Base-by-base conservation (phyloP, 2,888 invertebrate species). In the Cecidostiba fungosa region DNA sequence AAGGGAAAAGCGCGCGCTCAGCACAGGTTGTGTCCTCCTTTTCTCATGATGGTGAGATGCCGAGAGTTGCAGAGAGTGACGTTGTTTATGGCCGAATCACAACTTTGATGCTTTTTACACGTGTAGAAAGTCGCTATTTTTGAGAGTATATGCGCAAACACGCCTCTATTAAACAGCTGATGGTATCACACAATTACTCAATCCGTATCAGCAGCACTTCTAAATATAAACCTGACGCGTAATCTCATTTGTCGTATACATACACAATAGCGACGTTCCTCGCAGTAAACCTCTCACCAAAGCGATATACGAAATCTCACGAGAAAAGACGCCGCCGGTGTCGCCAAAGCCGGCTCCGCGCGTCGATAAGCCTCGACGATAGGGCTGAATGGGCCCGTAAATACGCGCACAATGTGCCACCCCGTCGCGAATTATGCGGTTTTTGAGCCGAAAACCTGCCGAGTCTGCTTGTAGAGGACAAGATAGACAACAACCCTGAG, bases 301-400 rank as follows among this genome's bases (percentile, higher is more conserved):
- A 0, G 29, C 54, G 54, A 59, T 59, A 59, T 59, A 59, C 26
- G 29, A 66, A 66, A 66, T 66, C 66, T 66, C 66, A 3, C 10
- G 14, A 3, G 29, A 66, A 66, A 66, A 66, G 72, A 32, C 70
- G 19, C 19, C n/a, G 70, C 39, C 36, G 70, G 29, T 69, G 29
- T 12, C 16, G 36, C 69, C 29, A 29, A 32, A 69, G 16, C 69
- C 32, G 3, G n/a, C 29, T 23, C 23, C n/a, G 23, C n/a, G 26
- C 5, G 29, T 14, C 66, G 66, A 66, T 70, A 70, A 70, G 70
- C 36, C 36, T 10, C 12, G 23, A 69, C 47, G 78, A 69, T 69
- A 78, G 36, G 78, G 39, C 43, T 78, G 43, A 78, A 78, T 78
- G 66, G 66, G 66, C 66, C 69, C 66, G 78, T 78, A 78, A 78